Conservation (phyloP, 1,140 invertebrate species). For the Drosophila ercepeae region DNA sequence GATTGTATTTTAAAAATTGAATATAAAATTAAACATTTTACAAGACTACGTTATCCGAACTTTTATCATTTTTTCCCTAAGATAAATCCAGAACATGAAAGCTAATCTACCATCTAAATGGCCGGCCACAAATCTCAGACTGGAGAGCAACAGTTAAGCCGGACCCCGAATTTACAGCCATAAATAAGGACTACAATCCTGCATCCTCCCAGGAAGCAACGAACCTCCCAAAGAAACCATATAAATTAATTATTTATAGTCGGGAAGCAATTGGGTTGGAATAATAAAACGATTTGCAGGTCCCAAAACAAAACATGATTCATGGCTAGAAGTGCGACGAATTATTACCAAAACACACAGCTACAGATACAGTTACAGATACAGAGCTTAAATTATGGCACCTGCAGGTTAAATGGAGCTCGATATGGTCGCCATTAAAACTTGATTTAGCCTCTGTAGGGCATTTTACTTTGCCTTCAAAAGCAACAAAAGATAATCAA, state of each 20-base stretch:
- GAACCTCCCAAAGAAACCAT: constrained; percentile 39
- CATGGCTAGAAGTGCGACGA: constrained; percentile 35
- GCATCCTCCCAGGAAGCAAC: not conserved
- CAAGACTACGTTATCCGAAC: no score
- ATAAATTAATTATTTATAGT: constrained; percentile 81
- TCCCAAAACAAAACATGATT: constrained; percentile 69
- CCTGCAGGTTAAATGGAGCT: constrained; percentile 41
- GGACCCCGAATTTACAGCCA: constrained; percentile 14
- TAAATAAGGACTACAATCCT: constrained; percentile 47
- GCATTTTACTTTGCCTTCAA: constrained; percentile 8
- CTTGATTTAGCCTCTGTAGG: not conserved
- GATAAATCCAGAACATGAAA: constrained; percentile 39
- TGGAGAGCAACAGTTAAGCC: constrained; percentile 68
- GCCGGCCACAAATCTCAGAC: constrained; percentile 61
- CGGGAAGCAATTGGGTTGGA: constrained; percentile 67
- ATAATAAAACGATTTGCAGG: constrained; percentile 79
- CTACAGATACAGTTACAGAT: no score
- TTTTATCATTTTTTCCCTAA: no score
- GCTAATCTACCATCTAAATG: constrained; percentile 69
- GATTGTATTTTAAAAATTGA: no score
- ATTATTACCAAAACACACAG: constrained; percentile 53
- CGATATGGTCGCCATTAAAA: constrained; percentile 19
- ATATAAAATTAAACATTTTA: no score
- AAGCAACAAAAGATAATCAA: constrained; percentile 37
- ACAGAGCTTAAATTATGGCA: constrained; percentile 66